phyloP scores from a whole-genome alignment of 2,888 invertebrate genomes.

The Cryptocheilus praepositus region DNA sequence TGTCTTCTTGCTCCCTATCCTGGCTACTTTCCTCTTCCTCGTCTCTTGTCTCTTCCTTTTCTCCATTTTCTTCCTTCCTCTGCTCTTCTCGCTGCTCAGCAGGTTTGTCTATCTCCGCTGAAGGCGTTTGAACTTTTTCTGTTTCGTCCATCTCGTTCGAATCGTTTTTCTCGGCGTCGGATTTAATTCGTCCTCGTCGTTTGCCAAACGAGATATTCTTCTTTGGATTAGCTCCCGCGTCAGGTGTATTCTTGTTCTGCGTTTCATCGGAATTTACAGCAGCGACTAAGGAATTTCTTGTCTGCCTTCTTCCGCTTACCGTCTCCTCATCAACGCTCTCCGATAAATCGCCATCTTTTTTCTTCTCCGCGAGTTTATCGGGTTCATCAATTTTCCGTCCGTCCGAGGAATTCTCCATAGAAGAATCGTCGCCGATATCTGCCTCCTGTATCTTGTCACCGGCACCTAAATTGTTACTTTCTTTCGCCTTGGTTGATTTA shows the following conservation, averaged over 20 bases:
- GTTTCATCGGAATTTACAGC: slow-evolving; percentile 9
- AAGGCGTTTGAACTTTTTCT: background rate
- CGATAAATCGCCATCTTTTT: slow-evolving; percentile 16
- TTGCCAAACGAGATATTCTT: slow-evolving; percentile 42
- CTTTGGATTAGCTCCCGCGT: background rate
- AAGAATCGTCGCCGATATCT: too few relatives aligned
- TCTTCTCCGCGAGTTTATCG: background rate
- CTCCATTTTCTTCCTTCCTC: slow-evolving; percentile 6
- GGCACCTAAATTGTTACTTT: too few relatives aligned
- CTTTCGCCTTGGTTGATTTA: too few relatives aligned
- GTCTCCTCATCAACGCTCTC: slow-evolving; percentile 11
- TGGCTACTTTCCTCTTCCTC: background rate
- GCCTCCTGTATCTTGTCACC: too few relatives aligned
- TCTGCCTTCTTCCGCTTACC: slow-evolving; percentile 12
- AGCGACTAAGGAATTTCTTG: too few relatives aligned
- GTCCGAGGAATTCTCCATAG: too few relatives aligned
- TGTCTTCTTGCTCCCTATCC: slow-evolving; percentile 17
- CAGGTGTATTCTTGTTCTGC: slow-evolving; percentile 21
- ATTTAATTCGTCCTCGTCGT: slow-evolving; percentile 53
- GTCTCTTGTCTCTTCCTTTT: background rate
- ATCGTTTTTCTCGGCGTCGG: background rate
- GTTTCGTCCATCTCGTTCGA: background rate
- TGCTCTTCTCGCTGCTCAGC: slow-evolving; percentile 5
- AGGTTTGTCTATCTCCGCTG: background rate
- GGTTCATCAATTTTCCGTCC: background rate